Conservation (phyloP, 2,888 invertebrate genomes). For the Ephialtes manifestator region DNA sequence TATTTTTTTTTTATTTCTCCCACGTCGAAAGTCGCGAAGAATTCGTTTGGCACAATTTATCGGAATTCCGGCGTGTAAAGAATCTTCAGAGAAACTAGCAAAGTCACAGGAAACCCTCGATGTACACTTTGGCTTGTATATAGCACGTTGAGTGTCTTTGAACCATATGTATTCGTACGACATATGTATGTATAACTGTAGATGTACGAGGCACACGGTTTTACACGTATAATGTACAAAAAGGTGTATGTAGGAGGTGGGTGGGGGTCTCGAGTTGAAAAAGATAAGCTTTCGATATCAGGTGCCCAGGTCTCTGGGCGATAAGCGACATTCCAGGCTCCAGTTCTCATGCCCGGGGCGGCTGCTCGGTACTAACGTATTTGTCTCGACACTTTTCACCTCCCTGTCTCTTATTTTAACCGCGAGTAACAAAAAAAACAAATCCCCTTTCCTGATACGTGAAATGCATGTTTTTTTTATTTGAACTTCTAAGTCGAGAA, state of each 20-base stretch:
- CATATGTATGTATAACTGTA: background rate
- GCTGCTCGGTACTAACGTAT: constrained; percentile 63
- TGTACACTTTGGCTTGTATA: no score
- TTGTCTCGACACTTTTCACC: constrained; percentile 77
- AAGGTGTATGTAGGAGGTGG: constrained; percentile 14
- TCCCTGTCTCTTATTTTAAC: constrained; percentile 39
- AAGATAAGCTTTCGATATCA: constrained; percentile 80
- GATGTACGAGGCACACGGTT: constrained; percentile 2
- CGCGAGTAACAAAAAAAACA: background rate
- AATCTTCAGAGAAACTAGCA: no score
- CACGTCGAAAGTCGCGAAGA: no score
- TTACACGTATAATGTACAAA: constrained; percentile 15
- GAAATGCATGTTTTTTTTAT: constrained; percentile 32
- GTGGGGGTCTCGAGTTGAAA: constrained; percentile 42
- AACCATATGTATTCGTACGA: background rate
- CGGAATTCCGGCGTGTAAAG: no score
- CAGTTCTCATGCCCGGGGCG: constrained; percentile 77
- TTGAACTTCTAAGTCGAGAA: background rate
- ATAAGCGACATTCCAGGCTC: constrained; percentile 79
- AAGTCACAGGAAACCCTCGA: constrained; percentile 31
- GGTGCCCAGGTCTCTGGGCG: constrained; percentile 72
- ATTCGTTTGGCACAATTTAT: no score
- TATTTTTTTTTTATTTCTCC: no score
- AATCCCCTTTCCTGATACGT: constrained; percentile 8
- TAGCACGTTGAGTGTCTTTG: background rate